Conservation (phyloP, 2,888 invertebrate species). For the Orthosia cruda region DNA sequence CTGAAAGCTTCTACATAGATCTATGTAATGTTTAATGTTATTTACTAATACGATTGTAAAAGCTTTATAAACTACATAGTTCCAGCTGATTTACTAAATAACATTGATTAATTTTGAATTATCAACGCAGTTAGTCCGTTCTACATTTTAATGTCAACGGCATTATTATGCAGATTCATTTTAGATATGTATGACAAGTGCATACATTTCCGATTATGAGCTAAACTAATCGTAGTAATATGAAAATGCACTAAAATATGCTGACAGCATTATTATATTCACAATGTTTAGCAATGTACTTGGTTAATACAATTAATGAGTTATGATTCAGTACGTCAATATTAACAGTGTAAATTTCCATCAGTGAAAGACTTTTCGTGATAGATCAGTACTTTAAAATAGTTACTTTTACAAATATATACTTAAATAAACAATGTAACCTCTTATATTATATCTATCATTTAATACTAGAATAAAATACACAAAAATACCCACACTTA, state of each 20-base stretch:
- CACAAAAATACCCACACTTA: no score
- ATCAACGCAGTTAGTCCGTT: constrained; percentile 36
- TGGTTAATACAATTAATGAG: background rate
- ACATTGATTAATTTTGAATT: constrained; percentile 40
- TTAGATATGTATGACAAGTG: constrained; percentile 58
- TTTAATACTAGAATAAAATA: no score
- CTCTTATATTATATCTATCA: no score
- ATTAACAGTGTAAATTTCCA: background rate
- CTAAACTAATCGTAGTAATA: constrained; percentile 49
- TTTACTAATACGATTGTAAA: background rate
- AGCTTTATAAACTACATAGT: no score
- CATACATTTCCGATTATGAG: constrained; percentile 56
- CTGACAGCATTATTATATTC: constrained; percentile 40
- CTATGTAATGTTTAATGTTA: background rate
- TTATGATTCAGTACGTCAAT: constrained; percentile 1
- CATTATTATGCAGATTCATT: constrained; percentile 56
- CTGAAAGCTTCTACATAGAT: background rate
- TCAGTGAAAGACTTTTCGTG: no score
- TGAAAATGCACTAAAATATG: constrained; percentile 56
- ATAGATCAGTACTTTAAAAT: no score
- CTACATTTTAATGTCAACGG: constrained; percentile 54
- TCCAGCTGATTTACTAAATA: constrained; percentile 28
- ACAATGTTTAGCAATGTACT: background rate
- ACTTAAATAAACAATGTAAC: no score
- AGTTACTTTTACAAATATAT: no score